Conservation (phyloP, 2,888 invertebrate genomes). For the Zonitis immaculata region DNA sequence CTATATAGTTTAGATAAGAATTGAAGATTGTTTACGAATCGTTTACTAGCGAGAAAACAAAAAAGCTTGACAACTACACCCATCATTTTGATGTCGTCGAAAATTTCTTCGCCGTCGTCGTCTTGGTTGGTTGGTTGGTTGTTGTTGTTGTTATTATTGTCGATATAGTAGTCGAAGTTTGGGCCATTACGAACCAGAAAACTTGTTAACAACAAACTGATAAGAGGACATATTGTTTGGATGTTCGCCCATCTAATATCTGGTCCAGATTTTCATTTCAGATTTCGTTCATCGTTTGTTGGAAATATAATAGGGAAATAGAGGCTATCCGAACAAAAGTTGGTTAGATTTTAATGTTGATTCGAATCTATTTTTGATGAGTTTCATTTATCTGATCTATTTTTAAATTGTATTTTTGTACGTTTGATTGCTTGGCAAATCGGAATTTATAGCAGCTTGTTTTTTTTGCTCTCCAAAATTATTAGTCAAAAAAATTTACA, state of each 20-base stretch:
- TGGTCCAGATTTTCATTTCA: constrained; percentile 46
- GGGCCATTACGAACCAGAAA: constrained; percentile 45
- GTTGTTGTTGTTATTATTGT: constrained; percentile 9
- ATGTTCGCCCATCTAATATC: constrained; percentile 45
- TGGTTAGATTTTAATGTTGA: constrained; percentile 44
- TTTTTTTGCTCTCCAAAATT: too few relatives aligned
- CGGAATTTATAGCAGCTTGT: too few relatives aligned
- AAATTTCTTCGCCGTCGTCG: constrained; percentile 15
- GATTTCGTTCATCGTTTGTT: constrained; percentile 36
- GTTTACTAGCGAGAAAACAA: constrained; percentile 43
- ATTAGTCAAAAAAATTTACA: too few relatives aligned
- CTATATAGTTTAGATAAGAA: constrained; percentile 28
- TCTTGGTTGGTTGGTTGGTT: too few relatives aligned
- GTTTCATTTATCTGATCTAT: constrained; percentile 45
- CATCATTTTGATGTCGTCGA: constrained; percentile 32
- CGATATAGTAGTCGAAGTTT: constrained; percentile 39
- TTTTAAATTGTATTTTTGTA: constrained; percentile 19
- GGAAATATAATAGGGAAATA: constrained; percentile 14
- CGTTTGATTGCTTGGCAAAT: too few relatives aligned
- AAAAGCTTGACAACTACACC: constrained; percentile 45
- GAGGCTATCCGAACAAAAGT: too few relatives aligned
- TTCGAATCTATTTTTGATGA: constrained; percentile 49
- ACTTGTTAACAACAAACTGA: constrained; percentile 48
- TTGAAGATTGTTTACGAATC: constrained; percentile 37
- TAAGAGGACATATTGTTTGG: constrained; percentile 49